phyloP scores from a whole-genome alignment of 2,888 invertebrate species.

The Chrysomela aeneicollis region DNA sequence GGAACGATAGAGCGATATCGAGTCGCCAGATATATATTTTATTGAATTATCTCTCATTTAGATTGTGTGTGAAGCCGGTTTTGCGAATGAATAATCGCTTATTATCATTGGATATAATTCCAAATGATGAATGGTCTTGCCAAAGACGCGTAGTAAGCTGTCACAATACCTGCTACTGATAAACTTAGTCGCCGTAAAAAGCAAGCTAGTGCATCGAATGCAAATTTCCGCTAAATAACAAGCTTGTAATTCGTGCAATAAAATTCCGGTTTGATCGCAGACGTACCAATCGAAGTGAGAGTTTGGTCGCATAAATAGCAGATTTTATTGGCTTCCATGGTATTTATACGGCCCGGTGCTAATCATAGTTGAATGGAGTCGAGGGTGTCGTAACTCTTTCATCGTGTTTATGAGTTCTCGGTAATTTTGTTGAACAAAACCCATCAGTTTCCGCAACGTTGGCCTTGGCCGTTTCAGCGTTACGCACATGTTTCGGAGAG shows the following conservation, averaged over 20 bases:
- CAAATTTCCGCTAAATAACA: neutral
- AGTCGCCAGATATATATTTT: neutral
- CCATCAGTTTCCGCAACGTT: neutral
- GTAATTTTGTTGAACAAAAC: neutral
- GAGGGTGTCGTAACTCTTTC: neutral
- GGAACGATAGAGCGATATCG: too few relatives aligned
- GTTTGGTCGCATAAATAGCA: neutral
- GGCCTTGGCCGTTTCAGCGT: neutral
- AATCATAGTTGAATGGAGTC: neutral
- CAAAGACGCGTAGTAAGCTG: conserved; percentile 5
- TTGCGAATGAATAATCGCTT: neutral
- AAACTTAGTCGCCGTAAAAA: neutral
- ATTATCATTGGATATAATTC: conserved; percentile 1
- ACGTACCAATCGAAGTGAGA: neutral
- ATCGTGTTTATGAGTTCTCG: neutral
- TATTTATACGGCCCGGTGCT: neutral
- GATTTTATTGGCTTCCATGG: neutral
- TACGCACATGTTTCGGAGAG: neutral
- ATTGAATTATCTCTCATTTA: neutral
- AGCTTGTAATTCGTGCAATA: too few relatives aligned
- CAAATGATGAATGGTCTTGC: neutral
- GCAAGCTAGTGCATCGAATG: conserved; percentile 3
- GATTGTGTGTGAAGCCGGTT: neutral
- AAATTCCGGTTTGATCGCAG: too few relatives aligned
- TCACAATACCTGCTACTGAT: conserved; percentile 5